Evolutionary conservation across 2,113 vertebrate genomes (phyloP), one percentile per base, ranked within the genome.

Genomic region (Pygoscelis adeliae): DNA sequence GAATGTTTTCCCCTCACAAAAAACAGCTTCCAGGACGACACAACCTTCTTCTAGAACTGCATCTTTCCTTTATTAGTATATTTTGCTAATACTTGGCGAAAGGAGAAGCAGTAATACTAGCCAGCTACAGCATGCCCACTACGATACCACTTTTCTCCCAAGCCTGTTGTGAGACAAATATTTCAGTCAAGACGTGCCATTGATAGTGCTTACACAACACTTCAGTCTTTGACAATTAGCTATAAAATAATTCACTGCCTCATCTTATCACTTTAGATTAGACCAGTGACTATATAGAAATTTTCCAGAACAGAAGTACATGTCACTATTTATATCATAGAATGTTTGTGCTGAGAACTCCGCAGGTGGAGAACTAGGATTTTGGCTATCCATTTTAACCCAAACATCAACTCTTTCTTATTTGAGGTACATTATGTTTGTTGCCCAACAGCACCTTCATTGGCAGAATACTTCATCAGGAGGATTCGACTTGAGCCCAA

Each of bases 401-500:
- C 11, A 53, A 72, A 82, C 1, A 5, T 14, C 18, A 53, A 29
- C 0, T 10, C 23, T 65, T 65, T 38, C 42, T 80, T 61, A 56
- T 79, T 52, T 52, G 30, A 87, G 21, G 44, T 26, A 23, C 3
- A 26, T 58, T 9, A 46, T 6, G 7, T 22, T n/a, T 49, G 55
- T 52, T 38, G 49, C 53, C 34, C 52, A 89, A 70, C 52, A 69
- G 30, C 97, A 99, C 99, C 99, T 93, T 99, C 98, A 88, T 99
- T 99, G 52, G 99, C 98, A 34, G 99, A 99, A 67, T 99, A 99
- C 92, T 99, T 99, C 95, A 99, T 99, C 89, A 99, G 97, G 65
- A 99, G 97, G 77, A 99, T 99, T 70, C 99, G 99, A 98, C 99
- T 99, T 74, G 99, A 99, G 40, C 99, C 99, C 93, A 99, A 69